Conservation (phyloP, 2,888 invertebrate species). For the Zhuqinia jingwanae region DNA sequence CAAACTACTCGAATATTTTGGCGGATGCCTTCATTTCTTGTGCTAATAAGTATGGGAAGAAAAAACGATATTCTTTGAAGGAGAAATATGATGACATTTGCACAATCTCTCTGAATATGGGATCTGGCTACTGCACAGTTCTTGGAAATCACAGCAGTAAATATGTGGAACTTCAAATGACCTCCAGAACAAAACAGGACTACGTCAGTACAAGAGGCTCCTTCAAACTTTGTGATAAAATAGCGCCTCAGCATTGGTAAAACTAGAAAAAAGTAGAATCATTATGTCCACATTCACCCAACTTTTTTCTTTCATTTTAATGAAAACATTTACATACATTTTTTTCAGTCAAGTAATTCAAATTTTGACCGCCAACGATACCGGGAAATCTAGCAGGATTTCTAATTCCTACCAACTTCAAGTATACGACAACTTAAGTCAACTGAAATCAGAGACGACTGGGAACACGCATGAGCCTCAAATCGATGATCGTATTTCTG, state of each 20-base stretch:
- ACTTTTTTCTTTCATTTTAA: not conserved
- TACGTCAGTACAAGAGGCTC: slow-evolving; percentile 26
- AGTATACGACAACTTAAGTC: not conserved
- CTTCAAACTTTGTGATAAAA: not conserved
- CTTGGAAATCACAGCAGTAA: slow-evolving; percentile 36
- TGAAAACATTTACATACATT: too few species aligned
- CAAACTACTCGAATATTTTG: slow-evolving; percentile 36
- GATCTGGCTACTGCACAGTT: slow-evolving; percentile 38
- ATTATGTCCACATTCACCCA: too few species aligned
- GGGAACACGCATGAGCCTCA: slow-evolving; percentile 24
- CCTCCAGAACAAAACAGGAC: slow-evolving; percentile 33
- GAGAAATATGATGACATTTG: slow-evolving; percentile 52
- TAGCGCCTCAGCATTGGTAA: slow-evolving; percentile 24
- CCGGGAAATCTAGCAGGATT: slow-evolving; percentile 27
- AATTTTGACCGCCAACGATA: slow-evolving; percentile 53
- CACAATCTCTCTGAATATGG: slow-evolving; percentile 28
- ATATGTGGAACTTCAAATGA: slow-evolving; percentile 45
- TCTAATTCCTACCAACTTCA: slow-evolving; percentile 40
- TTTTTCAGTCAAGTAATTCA: slow-evolving; percentile 59
- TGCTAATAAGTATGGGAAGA: slow-evolving; percentile 42
- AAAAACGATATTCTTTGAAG: slow-evolving; percentile 24
- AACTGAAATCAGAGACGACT: not conserved
- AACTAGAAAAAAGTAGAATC: not conserved
- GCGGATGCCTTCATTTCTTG: slow-evolving; percentile 44
- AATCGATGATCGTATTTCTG: not conserved